Evolutionary conservation across 2,888 invertebrate genomes (phyloP).

Genomic region (Lepidochitona cinerea): DNA sequence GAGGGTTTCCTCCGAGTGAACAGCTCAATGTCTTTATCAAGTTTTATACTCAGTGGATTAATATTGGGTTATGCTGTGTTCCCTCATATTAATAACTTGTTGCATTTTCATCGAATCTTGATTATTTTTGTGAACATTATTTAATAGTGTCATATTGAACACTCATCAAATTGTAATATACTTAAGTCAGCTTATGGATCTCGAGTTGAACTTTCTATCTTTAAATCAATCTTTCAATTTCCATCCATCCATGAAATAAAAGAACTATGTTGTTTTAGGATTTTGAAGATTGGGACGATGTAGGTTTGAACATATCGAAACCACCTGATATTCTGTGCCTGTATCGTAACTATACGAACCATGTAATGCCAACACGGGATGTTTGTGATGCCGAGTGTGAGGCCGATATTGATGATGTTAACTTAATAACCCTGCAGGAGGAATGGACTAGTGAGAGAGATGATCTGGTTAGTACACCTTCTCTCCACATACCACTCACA

Average conservation of each 20-base stretch:
- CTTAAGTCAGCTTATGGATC: no score
- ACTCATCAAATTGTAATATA: neutral
- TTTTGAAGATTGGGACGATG: slow-evolving; percentile 94
- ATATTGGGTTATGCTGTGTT: no score
- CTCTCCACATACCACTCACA: no score
- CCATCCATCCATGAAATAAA: no score
- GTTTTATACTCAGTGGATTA: no score
- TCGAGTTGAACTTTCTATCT: no score
- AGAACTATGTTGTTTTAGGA: slow-evolving; percentile 76
- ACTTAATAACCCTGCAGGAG: slow-evolving; percentile 34
- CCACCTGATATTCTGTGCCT: slow-evolving; percentile 80
- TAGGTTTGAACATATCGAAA: slow-evolving; percentile 87
- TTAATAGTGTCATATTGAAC: neutral
- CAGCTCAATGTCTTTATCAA: no score
- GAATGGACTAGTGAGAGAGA: slow-evolving; percentile 39
- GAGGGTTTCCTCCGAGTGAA: no score
- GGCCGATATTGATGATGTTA: slow-evolving; percentile 45
- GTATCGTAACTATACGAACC: slow-evolving; percentile 69
- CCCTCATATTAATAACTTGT: no score
- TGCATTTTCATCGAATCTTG: no score
- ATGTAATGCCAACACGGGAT: slow-evolving; percentile 49
- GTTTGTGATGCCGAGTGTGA: slow-evolving; percentile 44
- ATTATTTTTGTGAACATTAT: neutral
- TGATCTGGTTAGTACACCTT: slow-evolving; percentile 54
- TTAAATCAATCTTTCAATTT: no score